phyloP scores from a whole-genome alignment of 2,888 invertebrate genomes.

The Malacosoma neustria region DNA sequence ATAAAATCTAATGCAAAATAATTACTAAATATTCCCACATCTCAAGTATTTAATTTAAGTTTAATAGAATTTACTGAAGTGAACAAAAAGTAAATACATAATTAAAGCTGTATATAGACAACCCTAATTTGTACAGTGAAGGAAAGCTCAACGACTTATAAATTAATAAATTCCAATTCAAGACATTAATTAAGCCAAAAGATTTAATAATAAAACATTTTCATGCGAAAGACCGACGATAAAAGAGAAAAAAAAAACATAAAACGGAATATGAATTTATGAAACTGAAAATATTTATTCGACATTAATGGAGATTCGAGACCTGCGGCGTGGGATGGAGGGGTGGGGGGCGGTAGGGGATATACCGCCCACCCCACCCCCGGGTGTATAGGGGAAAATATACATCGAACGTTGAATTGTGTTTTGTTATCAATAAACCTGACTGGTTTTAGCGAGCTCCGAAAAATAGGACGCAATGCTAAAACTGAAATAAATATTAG shows the following conservation, averaged over 20 bases:
- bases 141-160: background rate
- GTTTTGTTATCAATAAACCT: background rate
- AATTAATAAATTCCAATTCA: background rate
- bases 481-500: no score
- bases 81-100: no score
- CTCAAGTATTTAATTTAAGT: no score
- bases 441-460: background rate
- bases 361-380: no score
- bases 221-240: background rate
- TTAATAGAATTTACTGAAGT: no score
- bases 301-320: conserved; percentile 26
- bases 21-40: no score
- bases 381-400: background rate
- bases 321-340: conserved; percentile 1
- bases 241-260: background rate
- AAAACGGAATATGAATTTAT: background rate
- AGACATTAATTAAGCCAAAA: background rate
- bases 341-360: background rate
- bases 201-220: background rate
- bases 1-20: no score
- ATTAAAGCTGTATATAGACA: no score
- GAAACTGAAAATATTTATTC: conserved; percentile 32
- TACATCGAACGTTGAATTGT: background rate
- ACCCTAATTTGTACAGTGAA: no score
- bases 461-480: no score